Evolutionary conservation across 2,113 vertebrate species (phyloP), one percentile per base, ranked within the genome.

Genomic region (Gadus macrocephalus): DNA sequence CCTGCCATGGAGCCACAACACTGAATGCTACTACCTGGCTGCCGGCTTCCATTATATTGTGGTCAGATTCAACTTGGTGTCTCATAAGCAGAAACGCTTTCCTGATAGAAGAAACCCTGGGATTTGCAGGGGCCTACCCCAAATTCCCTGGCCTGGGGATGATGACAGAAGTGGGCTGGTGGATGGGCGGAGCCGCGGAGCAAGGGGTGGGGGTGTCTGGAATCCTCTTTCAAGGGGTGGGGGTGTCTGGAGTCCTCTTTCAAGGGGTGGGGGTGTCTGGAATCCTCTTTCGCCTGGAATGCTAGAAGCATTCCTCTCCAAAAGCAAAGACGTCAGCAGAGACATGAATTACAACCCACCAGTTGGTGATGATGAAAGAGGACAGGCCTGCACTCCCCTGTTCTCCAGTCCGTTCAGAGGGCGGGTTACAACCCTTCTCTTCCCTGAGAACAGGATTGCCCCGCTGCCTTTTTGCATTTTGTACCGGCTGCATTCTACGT

Each of bases 261-360:
- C 68, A 20, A 20, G 20, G 5, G 28, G 28, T 31, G 42, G 42
- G 42, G 68, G 20, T 72, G 59, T 79, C 81, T 87, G 84, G 85
- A 78, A 70, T 68, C 66, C 72, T 80, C 74, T 73, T 87, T 79
- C 68, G 76, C 72, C 71, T 83, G 86, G 85, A 89, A 89, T 86
- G 81, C 25, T n/a, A 56, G 73, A 71, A 72, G 77, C 72, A 14
- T 85, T 83, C 72, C 68, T 78, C 76, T 85, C 85, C 84, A 86
- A 64, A 72, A 74, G 67, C 27, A 42, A 82, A 82, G 80, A 88
- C 77, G 84, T 87, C 85, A 87, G 80, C 17, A 84, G 67, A 71
- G 75, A 78, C 84, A 78, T 88, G 76, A 81, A 79, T 75, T 70
- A 81, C 84, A 85, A 79, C 77, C 86, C 77, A 27, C 55, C 55